These are phyloP conservation scores for Nephila pilipes DNA, from an alignment of 1,140 invertebrate genomes.

Conservation along the genomic window DNA sequence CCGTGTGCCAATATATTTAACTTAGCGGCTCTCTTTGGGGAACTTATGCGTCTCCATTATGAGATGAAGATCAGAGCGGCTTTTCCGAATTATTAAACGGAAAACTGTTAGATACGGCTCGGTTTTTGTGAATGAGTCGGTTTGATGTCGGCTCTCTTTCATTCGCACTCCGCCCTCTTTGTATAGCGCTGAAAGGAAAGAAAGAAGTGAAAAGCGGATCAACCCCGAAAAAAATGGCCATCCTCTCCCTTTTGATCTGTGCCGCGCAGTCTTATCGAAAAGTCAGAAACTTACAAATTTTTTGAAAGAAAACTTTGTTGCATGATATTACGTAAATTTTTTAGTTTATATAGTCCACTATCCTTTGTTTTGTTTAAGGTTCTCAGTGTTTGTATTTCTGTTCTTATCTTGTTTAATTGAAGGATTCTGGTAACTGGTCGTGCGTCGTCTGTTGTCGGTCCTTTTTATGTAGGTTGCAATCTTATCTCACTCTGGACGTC, in stretches of 20 bases:
- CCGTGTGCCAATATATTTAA: conserved; percentile 2
- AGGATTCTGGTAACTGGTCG: background rate
- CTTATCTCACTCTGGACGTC: too few species aligned
- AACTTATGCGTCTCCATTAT: background rate
- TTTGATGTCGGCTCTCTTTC: conserved; percentile 18
- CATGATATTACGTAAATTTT: conserved; percentile 28
- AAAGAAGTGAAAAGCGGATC: background rate
- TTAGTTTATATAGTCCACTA: background rate
- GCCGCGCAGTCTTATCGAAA: conserved; percentile 2
- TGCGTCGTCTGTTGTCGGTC: background rate
- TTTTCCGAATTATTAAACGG: conserved; percentile 37
- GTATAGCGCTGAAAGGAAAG: conserved; percentile 1
- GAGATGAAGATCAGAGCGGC: conserved; percentile 23
- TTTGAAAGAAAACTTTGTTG: conserved; percentile 14
- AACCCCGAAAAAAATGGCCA: conserved; percentile 7
- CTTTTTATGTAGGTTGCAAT: background rate
- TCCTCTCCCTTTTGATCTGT: background rate
- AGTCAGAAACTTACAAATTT: background rate
- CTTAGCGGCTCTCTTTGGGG: background rate
- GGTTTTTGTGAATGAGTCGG: conserved; percentile 25
- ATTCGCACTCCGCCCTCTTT: background rate
- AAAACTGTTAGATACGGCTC: conserved; percentile 51
- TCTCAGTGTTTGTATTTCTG: background rate
- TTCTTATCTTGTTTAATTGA: background rate
- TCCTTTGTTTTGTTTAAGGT: background rate